Evolutionary conservation across 2,113 vertebrate species (phyloP), one percentile per base, ranked within the genome.

Genomic region (Ammodytes dubius): DNA sequence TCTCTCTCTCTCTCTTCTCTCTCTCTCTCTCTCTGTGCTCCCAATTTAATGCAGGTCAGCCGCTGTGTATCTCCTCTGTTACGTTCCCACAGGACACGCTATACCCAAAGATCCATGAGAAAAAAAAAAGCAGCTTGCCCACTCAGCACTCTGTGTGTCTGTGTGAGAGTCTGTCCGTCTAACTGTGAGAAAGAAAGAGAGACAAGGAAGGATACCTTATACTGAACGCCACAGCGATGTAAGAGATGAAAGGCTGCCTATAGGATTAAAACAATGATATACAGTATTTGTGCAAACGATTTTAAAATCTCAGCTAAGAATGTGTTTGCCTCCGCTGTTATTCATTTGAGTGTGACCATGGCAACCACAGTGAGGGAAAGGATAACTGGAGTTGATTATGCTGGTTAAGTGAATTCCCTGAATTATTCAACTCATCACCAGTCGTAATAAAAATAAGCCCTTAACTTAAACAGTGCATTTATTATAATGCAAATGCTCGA

Each of bases 31-130:
- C 60, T 56, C 0, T 37, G 64, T 79, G 83, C 82, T 80, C 82
- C 70, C 67, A 74, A 81, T 82, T 71, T 85, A 73, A 86, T 70
- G 74, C 73, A 81, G 85, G 88, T 84, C 84, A 84, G 78, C 70
- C 53, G 79, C 70, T 91, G 64, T 79, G 86, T 81, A 83, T 82
- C 81, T 83, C 69, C 50, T 67, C 71, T 79, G 74, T 69, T 68
- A 70, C n/a, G 60, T 57, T 87, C 81, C 81, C 85, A 85, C 54
- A 72, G 83, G 85, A 87, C 17, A 57, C 13, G 11, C 43, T 50
- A 69, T 59, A 67, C 58, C 59, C 61, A 72, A 69, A 86, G 79
- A 88, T 76, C 76, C 63, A 68, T 75, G 43, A 37, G 46, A 59
- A 52, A 66, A 61, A 63, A 63, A 81, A 10, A 78, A 63, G n/a